Evolutionary conservation across 2,888 invertebrate genomes (phyloP).

Genomic region (Endotricha flammealis): DNA sequence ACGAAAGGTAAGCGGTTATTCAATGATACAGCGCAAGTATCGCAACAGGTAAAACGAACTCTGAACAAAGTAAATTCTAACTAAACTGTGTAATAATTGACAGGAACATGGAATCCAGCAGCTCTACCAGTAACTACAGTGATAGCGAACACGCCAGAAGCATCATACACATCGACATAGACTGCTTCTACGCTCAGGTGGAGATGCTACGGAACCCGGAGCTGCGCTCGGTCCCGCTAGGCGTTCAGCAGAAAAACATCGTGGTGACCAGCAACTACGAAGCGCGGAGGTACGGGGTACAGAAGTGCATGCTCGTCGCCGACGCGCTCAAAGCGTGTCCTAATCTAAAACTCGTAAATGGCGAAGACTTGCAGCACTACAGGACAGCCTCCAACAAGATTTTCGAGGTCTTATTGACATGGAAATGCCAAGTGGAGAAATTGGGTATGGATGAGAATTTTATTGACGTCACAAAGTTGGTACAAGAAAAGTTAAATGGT

Average conservation of each 20-base stretch:
- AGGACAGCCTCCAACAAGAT: conserved; percentile 87
- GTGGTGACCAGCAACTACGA: conserved; percentile 92
- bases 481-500: conserved; percentile 73
- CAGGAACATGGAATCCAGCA: conserved; percentile 72
- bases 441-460: conserved; percentile 92
- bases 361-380: conserved; percentile 90
- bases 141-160: conserved; percentile 79
- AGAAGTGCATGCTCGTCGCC: conserved; percentile 86
- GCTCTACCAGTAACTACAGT: conserved; percentile 55
- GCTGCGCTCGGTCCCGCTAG: conserved; percentile 82
- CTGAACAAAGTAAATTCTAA: conserved; percentile 59
- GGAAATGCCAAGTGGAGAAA: conserved; percentile 86
- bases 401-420: conserved; percentile 83
- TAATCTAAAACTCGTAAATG: conserved; percentile 85
- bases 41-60: conserved; percentile 65
- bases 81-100: conserved; percentile 50
- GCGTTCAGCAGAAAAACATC: conserved; percentile 90
- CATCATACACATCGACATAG: conserved; percentile 89
- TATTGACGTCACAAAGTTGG: conserved; percentile 86
- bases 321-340: conserved; percentile 87
- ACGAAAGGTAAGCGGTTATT: conserved; percentile 58
- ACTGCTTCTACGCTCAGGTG: conserved; percentile 92
- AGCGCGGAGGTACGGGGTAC: conserved; percentile 85
- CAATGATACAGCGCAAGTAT: conserved; percentile 37
- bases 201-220: conserved; percentile 86